phyloP scores from a whole-genome alignment of 2,888 invertebrate genomes.

The Pterobdella sp. region DNA sequence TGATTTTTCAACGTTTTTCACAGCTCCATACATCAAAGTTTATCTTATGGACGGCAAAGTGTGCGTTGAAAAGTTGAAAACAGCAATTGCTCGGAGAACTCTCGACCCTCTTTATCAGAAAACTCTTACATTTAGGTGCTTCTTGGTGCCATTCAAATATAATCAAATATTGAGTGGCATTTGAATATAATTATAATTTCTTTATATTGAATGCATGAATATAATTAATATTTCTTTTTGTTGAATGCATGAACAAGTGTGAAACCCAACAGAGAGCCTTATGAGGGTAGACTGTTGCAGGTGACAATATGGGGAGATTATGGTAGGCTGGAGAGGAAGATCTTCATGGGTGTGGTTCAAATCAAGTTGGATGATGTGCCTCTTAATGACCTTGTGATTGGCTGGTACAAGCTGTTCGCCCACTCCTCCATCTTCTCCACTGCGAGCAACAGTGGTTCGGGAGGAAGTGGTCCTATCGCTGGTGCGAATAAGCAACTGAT shows the following conservation, averaged over 20 bases:
- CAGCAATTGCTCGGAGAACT: conserved; percentile 81
- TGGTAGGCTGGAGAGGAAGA: conserved; percentile 94
- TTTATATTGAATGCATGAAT: too few relatives aligned
- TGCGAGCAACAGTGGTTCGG: background rate
- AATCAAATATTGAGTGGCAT: too few relatives aligned
- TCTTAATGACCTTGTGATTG: conserved; percentile 91
- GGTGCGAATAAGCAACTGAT: conserved; percentile 26
- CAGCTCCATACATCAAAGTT: conserved; percentile 95
- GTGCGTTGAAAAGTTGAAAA: conserved; percentile 95
- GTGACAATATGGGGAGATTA: conserved; percentile 99
- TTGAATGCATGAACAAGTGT: too few relatives aligned
- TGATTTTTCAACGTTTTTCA: too few relatives aligned
- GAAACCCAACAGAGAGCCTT: background rate
- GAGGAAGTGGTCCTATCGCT: background rate
- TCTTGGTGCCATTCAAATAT: too few relatives aligned
- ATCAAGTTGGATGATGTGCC: conserved; percentile 96
- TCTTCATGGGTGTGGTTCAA: conserved; percentile 99
- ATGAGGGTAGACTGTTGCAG: conserved; percentile 55
- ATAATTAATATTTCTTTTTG: too few relatives aligned
- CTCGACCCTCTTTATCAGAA: conserved; percentile 95
- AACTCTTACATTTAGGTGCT: conserved; percentile 69
- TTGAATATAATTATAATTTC: too few relatives aligned
- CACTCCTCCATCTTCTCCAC: conserved; percentile 48
- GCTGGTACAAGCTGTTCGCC: conserved; percentile 87
- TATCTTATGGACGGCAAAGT: conserved; percentile 95